phyloP scores from a whole-genome alignment of 2,113 vertebrate genomes.

The Platysternon megacephalum region DNA sequence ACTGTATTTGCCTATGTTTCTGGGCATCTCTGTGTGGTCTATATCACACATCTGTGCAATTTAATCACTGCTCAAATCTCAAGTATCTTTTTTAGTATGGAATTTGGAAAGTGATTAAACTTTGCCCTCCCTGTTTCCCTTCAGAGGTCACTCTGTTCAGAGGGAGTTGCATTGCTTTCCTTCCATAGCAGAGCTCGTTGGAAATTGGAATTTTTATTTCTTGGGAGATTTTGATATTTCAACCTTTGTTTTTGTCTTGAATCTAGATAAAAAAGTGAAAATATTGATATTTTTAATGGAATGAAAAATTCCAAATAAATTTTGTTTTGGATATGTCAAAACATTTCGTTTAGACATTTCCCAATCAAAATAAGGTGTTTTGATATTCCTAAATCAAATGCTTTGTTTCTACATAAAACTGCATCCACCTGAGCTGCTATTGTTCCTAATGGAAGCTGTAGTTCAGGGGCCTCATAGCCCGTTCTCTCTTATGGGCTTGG shows the following conservation, averaged over 20 bases:
- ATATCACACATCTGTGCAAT: background rate
- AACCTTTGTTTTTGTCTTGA: background rate
- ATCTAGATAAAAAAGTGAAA: background rate
- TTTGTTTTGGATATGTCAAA: background rate
- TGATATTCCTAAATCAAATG: background rate
- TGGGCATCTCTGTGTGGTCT: background rate
- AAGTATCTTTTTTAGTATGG: background rate
- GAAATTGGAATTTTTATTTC: background rate
- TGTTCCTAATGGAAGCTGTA: background rate
- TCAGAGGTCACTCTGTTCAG: background rate
- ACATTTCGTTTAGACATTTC: background rate
- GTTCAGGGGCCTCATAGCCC: background rate
- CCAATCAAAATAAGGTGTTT: background rate
- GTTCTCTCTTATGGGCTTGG: background rate
- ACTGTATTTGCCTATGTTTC: background rate
- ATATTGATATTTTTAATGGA: background rate
- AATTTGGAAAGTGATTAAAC: background rate
- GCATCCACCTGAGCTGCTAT: background rate
- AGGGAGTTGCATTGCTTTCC: background rate
- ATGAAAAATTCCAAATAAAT: background rate
- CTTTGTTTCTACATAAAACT: background rate
- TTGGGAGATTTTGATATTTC: background rate
- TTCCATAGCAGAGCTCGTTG: background rate
- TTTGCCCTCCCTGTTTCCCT: background rate
- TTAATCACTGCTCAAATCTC: background rate